Evolutionary conservation across 2,113 vertebrate species (phyloP).

Genomic region (Opisthocomus hoazin): DNA sequence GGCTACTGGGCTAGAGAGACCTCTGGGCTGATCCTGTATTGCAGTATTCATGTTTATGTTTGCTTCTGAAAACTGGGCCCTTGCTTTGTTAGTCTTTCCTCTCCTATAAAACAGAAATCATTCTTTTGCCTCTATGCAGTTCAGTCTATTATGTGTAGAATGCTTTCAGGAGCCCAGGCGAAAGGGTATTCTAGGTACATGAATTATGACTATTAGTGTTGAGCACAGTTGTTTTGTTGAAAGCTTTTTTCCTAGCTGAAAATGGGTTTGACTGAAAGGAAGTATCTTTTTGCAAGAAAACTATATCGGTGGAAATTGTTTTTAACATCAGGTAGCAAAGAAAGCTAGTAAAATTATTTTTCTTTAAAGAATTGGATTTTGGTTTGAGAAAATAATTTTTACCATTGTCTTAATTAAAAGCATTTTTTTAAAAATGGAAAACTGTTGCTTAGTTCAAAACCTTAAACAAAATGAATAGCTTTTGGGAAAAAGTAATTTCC

Average conservation of each 20-base stretch:
- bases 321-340: background rate
- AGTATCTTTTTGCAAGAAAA: background rate
- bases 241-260: background rate
- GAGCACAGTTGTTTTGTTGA: background rate
- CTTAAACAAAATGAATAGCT: background rate
- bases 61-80: background rate
- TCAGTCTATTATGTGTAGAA: background rate
- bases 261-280: background rate
- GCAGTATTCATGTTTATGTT: background rate
- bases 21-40: background rate
- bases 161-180: background rate
- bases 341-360: background rate
- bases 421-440: background rate
- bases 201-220: background rate
- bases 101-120: background rate
- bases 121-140: background rate
- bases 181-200: background rate
- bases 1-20: background rate
- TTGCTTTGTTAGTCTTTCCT: background rate
- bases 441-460: background rate
- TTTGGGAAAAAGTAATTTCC: background rate
- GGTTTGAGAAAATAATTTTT: background rate
- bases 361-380: background rate
- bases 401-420: background rate
- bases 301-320: background rate